Percentiles rank a stretch among this genome's conserved stretches.
These are phyloP conservation scores for Oreochromis niloticus DNA, from an alignment of 2,113 vertebrate genomes.

Conservation along the genomic window DNA sequence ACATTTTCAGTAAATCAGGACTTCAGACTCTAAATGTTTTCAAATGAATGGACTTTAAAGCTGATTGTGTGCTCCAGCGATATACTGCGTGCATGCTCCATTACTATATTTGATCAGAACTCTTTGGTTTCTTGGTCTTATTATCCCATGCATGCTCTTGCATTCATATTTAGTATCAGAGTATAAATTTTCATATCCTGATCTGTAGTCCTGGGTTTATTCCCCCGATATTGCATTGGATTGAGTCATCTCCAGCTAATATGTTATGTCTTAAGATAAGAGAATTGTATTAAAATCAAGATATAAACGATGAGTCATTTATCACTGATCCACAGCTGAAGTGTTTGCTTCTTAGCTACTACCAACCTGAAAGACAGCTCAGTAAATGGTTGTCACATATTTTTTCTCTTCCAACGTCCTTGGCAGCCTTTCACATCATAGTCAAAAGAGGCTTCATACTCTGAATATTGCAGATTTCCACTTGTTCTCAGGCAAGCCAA, in stretches of 20 bases:
- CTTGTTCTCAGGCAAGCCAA: slow-evolving; percentile 52
- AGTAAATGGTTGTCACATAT: slow-evolving; percentile 43
- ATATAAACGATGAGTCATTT: neutral
- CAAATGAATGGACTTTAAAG: neutral
- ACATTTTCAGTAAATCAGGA: neutral
- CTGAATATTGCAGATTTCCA: slow-evolving; percentile 29
- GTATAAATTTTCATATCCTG: neutral
- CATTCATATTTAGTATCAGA: too few relatives aligned
- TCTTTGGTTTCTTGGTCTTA: neutral
- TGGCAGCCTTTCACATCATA: slow-evolving; percentile 45
- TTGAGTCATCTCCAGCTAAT: neutral
- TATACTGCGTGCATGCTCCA: neutral
- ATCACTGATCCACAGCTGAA: neutral
- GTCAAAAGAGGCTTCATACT: neutral
- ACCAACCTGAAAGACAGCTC: neutral
- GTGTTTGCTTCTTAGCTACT: slow-evolving; percentile 35
- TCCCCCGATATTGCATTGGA: neutral
- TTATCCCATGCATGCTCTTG: neutral
- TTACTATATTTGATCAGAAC: neutral
- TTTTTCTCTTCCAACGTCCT: slow-evolving; percentile 38
- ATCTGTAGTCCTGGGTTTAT: neutral
- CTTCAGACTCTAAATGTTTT: neutral
- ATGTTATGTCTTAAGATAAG: neutral
- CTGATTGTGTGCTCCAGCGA: neutral
- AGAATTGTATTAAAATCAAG: neutral